Base-by-base conservation (phyloP, 2,888 invertebrate species). In the Phengaris alcon region DNA sequence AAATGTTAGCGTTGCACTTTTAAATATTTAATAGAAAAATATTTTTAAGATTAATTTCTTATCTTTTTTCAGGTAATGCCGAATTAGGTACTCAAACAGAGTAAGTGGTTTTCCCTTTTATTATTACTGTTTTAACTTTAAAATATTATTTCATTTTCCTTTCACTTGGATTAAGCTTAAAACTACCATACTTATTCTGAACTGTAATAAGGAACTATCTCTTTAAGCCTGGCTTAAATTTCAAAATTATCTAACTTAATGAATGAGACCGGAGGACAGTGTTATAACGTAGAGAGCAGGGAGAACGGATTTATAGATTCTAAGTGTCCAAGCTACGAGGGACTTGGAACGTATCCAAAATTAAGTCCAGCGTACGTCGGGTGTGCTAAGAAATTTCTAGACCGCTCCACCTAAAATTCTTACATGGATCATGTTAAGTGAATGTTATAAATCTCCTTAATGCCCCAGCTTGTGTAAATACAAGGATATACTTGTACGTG, bases 321-420 rank as follows among this genome's bases (percentile, higher is more conserved):
- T 75, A 68, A 76, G 73, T 78, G 76, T 80, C 81, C 80, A 81
- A 84, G 84, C 84, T 83, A 83, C 82, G 81, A 77, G 76, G 79
- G 78, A 80, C 82, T 86, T 87, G 85, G 86, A 84, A 80, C 80
- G 78, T 78, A 83, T 84, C 86, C 86, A 87, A 82, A 81, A 81
- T 78, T 80, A 80, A 81, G 79, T 80, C 75, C 75, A 77, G 74
- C 77, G 74, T 76, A 74, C 75, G 79, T 74, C 77, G 77, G 81
- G 77, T 79, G 78, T 77, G 77, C 77, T 76, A 78, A 78, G 78
- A 79, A 80, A 80, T 81, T 75, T 77, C 76, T 75, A 77, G 68
- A 68, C 46, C 69, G 55, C 75, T 75, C 69, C 35, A 48, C 68
- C 75, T 64, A 69, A 75, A 48, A 69, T 48, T 75, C 69, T 55